phyloP scores from a whole-genome alignment of 2,113 vertebrate genomes.

The Indri indri region DNA sequence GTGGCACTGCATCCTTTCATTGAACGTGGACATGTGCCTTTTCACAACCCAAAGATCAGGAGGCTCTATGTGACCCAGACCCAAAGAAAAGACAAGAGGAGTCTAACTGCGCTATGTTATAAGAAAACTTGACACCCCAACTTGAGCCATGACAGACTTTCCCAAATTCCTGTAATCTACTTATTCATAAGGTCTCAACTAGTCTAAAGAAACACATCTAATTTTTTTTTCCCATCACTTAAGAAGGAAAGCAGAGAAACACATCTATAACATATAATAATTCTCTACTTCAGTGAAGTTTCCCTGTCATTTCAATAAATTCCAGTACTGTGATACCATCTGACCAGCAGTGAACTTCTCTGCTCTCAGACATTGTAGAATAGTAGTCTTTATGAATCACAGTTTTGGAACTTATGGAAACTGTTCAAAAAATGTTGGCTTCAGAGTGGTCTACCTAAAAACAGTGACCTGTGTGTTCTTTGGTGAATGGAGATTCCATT shows the following conservation, averaged over 20 bases:
- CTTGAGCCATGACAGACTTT: background rate
- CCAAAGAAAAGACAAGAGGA: background rate
- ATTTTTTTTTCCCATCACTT: no score
- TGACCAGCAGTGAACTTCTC: background rate
- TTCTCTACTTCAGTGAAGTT: background rate
- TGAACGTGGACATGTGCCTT: background rate
- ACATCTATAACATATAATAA: background rate
- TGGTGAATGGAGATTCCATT: background rate
- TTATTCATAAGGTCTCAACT: slow-evolving; percentile 8
- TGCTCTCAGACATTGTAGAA: background rate
- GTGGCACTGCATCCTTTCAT: background rate
- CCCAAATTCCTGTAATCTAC: background rate
- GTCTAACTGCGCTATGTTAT: background rate
- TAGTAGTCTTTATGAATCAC: background rate
- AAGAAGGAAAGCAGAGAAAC: background rate
- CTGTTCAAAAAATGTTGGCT: background rate
- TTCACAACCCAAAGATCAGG: background rate
- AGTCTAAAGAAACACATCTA: background rate
- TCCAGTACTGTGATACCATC: background rate
- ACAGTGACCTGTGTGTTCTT: background rate
- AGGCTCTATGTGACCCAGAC: background rate
- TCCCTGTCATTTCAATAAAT: background rate
- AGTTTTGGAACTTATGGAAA: background rate
- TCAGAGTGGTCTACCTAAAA: background rate
- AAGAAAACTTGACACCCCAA: background rate